phyloP scores from a whole-genome alignment of 2,888 invertebrate species.

The Elmis aenea region DNA sequence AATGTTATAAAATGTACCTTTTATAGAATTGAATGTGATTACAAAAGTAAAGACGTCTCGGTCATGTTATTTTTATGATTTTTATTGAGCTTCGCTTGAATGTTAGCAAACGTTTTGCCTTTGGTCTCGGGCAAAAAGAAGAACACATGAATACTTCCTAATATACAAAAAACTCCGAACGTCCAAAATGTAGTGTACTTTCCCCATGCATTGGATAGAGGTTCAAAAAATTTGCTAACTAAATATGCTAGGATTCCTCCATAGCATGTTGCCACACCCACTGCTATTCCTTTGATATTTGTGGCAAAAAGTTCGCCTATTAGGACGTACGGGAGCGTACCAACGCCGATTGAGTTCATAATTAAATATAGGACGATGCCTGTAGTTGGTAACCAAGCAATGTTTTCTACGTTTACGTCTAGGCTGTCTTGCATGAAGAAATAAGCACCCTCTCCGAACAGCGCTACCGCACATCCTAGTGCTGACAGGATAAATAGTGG shows the following conservation, averaged over 20 bases:
- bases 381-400: constrained; percentile 52
- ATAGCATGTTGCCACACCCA: constrained; percentile 54
- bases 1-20: too few species aligned
- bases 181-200: constrained; percentile 56
- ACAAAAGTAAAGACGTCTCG: too few species aligned
- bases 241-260: constrained; percentile 54
- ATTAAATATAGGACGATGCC: constrained; percentile 56
- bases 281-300: constrained; percentile 58
- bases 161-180: constrained; percentile 52
- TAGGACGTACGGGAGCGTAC: constrained; percentile 58
- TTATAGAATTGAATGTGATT: too few species aligned
- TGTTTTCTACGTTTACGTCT: constrained; percentile 39
- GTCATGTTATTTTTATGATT: too few species aligned
- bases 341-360: constrained; percentile 56
- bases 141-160: constrained; percentile 55
- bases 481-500: constrained; percentile 53
- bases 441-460: constrained; percentile 51
- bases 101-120: constrained; percentile 57
- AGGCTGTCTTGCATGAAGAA: constrained; percentile 52
- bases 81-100: constrained; percentile 52
- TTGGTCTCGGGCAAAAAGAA: constrained; percentile 59
- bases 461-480: constrained; percentile 50
- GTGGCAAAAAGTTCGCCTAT: constrained; percentile 61
- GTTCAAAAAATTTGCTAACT: constrained; percentile 57
- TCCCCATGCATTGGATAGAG: too few species aligned